These are phyloP conservation scores for Miichthys miiuy DNA, from an alignment of 2,797 vertebrate species.

Conservation along the genomic window DNA sequence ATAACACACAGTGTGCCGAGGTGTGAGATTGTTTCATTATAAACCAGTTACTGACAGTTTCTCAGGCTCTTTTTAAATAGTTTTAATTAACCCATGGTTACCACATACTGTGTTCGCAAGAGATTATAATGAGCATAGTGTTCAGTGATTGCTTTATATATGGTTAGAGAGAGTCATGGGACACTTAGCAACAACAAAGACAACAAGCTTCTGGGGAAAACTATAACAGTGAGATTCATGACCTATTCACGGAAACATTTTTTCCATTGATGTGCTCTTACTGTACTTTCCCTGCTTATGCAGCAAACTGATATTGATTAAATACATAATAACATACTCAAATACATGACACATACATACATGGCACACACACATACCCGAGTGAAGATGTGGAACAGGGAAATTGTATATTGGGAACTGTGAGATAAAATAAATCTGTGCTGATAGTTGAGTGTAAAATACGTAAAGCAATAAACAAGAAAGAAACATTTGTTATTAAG, in stretches of 20 bases:
- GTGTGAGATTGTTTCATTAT: not conserved
- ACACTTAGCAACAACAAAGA: not conserved
- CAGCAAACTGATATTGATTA: not conserved
- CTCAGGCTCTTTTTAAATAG: not conserved
- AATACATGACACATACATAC: not conserved
- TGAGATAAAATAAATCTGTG: not conserved
- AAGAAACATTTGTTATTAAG: not conserved
- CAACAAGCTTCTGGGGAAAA: not conserved
- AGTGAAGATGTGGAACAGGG: not conserved
- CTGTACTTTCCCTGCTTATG: slow-evolving; percentile 42
- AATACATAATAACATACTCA: not conserved
- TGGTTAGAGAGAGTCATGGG: not conserved
- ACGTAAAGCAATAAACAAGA: not conserved
- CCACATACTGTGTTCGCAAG: not conserved
- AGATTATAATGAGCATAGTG: not conserved
- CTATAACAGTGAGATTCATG: slow-evolving; percentile 15
- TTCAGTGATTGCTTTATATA: not conserved
- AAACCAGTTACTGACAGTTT: not conserved
- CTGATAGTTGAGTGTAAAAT: too few relatives aligned
- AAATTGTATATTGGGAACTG: not conserved
- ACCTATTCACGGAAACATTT: slow-evolving; percentile 31
- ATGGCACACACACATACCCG: not conserved
- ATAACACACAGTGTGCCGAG: not conserved
- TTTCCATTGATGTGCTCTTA: not conserved
- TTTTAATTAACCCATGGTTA: not conserved